Percentiles rank a stretch among this genome's conserved stretches.
Evolutionary conservation across 2,797 vertebrate species (phyloP).

Genomic region (Gymnoscopelus braueri): DNA sequence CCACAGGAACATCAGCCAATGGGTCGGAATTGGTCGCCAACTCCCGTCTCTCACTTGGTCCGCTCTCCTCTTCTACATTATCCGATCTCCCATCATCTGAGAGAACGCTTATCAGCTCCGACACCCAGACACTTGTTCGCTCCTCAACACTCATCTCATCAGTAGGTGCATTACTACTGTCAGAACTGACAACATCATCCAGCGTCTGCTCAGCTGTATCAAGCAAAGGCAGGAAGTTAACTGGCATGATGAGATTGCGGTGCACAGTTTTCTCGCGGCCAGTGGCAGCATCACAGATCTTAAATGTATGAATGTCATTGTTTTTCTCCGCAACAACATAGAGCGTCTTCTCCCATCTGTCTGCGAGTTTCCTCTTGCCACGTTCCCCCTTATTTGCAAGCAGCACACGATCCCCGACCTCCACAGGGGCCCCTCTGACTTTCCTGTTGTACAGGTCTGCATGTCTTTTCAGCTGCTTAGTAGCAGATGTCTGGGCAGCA

Average conservation of each 20-base stretch:
- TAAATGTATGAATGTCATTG: background rate
- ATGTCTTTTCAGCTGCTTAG: constrained; percentile 21
- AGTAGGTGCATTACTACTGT: too few relatives aligned
- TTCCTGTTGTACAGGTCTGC: constrained; percentile 19
- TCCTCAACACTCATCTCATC: too few relatives aligned
- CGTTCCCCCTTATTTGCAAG: constrained; percentile 14
- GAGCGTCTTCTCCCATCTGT: background rate
- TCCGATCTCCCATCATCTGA: too few relatives aligned
- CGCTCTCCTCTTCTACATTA: too few relatives aligned
- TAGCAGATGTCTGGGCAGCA: constrained; percentile 16
- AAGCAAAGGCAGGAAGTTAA: constrained; percentile 11
- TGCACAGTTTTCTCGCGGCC: constrained; percentile 1
- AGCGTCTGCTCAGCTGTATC: too few relatives aligned
- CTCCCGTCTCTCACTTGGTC: too few relatives aligned
- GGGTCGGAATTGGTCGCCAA: too few relatives aligned
- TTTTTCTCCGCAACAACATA: background rate
- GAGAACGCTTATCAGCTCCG: too few relatives aligned
- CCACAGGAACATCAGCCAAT: too few relatives aligned
- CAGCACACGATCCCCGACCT: constrained; percentile 18
- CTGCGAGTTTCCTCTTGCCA: background rate
- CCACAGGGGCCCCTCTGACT: constrained; percentile 5
- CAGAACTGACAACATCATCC: too few relatives aligned
- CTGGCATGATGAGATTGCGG: constrained; percentile 9
- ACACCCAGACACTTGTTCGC: too few relatives aligned
- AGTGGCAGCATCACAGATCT: background rate